A percentile compares a stretch with the other conserved stretches of the same genome.
These are phyloP conservation scores for Echinarachnius parma DNA, from an alignment of 53 echinoderm and acorn worm genomes.

Conservation along the genomic window DNA sequence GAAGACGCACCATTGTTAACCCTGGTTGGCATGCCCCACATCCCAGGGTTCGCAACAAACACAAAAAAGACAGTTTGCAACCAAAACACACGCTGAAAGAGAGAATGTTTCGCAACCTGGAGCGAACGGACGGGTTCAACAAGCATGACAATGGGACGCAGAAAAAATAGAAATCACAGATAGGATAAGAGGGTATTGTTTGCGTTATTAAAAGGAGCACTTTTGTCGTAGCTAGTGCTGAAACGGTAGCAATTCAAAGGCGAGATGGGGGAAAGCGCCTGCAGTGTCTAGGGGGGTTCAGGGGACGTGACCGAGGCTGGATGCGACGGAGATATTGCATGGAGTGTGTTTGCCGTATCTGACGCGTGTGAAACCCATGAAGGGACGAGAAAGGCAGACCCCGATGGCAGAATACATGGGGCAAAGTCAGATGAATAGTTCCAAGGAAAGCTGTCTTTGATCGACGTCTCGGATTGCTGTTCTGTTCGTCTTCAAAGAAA, in stretches of 20 bases:
- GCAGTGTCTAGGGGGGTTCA: background rate
- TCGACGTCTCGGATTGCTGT: conserved; percentile 49
- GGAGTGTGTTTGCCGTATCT: conserved; percentile 48
- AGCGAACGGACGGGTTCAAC: conserved; percentile 18
- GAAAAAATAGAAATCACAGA: conserved; percentile 48
- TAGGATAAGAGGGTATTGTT: conserved; percentile 49
- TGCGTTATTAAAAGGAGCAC: conserved; percentile 24
- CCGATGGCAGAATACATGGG: conserved; percentile 23
- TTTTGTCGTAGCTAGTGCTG: too few relatives aligned
- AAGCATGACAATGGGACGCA: too few relatives aligned
- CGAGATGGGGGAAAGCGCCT: conserved; percentile 18
- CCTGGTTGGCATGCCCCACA: conserved; percentile 24
- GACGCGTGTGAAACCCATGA: conserved; percentile 36
- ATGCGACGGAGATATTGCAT: conserved; percentile 38
- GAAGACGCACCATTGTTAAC: conserved; percentile 38
- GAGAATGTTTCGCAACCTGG: conserved; percentile 36
- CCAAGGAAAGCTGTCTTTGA: conserved; percentile 29
- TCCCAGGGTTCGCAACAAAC: conserved; percentile 35
- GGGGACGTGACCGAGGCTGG: conserved; percentile 38
- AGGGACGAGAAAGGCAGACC: conserved; percentile 26
- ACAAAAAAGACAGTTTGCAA: conserved; percentile 36
- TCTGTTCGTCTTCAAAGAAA: conserved; percentile 36
- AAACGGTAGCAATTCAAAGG: conserved; percentile 30
- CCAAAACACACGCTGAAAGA: conserved; percentile 25
- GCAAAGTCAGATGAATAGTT: conserved; percentile 28